Conservation (phyloP, 2,113 vertebrate genomes). For the Oophaga pumilio region DNA sequence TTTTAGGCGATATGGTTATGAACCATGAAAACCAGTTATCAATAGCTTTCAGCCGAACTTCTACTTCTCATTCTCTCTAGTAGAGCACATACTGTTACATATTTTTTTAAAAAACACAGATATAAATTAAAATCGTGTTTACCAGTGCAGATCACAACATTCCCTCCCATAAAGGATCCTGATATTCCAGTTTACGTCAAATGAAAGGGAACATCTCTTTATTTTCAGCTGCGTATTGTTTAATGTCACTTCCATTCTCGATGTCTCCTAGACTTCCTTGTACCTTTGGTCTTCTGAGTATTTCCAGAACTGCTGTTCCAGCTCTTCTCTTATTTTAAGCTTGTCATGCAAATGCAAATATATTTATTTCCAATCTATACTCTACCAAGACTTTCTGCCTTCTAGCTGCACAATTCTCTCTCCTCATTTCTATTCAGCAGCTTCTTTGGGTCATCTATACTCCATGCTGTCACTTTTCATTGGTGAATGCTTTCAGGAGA, state of each 20-base stretch:
- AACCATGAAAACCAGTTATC: too few relatives aligned
- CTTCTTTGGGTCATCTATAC: slow-evolving; percentile 25
- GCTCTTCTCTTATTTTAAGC: not conserved
- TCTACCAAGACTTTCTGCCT: not conserved
- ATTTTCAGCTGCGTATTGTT: not conserved
- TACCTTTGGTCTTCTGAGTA: not conserved
- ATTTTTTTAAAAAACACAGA: slow-evolving; percentile 5
- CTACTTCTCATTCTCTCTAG: too few relatives aligned
- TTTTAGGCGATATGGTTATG: too few relatives aligned
- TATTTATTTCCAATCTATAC: not conserved
- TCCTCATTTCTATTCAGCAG: slow-evolving; percentile 18
- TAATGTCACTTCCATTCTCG: not conserved
- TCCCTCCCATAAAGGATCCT: not conserved
- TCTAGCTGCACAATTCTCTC: not conserved
- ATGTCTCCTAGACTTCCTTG: not conserved
- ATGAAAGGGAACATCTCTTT: not conserved
- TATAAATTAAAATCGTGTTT: not conserved
- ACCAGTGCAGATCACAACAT: not conserved
- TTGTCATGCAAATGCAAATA: slow-evolving; percentile 17
- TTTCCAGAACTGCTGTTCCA: slow-evolving; percentile 24
- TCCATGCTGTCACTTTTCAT: slow-evolving; percentile 41
- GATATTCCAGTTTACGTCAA: slow-evolving; percentile 10
- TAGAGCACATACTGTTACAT: not conserved
- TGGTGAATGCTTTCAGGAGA: not conserved
- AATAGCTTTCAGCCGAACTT: too few relatives aligned